phyloP scores from a whole-genome alignment of 2,113 vertebrate genomes.

The Rhegmatorhina hoffmannsi region DNA sequence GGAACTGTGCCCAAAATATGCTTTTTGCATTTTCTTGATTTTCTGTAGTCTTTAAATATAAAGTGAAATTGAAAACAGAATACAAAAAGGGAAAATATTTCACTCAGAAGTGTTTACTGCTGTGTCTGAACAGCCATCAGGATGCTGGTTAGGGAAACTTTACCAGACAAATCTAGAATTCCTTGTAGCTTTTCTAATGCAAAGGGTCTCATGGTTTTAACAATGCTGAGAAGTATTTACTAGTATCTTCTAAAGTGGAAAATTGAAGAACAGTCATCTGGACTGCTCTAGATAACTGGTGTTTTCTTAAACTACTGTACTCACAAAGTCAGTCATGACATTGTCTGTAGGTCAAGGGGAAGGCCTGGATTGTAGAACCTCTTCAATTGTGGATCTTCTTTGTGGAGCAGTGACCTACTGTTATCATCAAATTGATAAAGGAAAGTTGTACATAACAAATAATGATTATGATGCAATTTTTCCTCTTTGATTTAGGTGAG shows the following conservation, averaged over 20 bases:
- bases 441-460: background rate
- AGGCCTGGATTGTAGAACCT: background rate
- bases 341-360: background rate
- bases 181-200: background rate
- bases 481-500: slow-evolving; percentile 81
- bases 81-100: background rate
- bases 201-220: background rate
- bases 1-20: background rate
- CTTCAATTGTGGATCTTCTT: background rate
- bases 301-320: background rate
- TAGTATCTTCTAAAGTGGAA: background rate
- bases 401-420: background rate
- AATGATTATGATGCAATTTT: background rate
- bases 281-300: background rate
- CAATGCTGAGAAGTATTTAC: background rate
- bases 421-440: background rate
- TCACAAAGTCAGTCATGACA: background rate
- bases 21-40: background rate
- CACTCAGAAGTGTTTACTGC: background rate
- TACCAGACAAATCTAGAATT: background rate
- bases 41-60: background rate
- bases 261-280: background rate
- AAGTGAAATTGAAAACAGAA: background rate
- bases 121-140: background rate
- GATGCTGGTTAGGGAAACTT: background rate